Evolutionary conservation across 1,140 invertebrate genomes (phyloP), one percentile per base, ranked within the genome.

Genomic region (Thaumetopoea pityocampa): DNA sequence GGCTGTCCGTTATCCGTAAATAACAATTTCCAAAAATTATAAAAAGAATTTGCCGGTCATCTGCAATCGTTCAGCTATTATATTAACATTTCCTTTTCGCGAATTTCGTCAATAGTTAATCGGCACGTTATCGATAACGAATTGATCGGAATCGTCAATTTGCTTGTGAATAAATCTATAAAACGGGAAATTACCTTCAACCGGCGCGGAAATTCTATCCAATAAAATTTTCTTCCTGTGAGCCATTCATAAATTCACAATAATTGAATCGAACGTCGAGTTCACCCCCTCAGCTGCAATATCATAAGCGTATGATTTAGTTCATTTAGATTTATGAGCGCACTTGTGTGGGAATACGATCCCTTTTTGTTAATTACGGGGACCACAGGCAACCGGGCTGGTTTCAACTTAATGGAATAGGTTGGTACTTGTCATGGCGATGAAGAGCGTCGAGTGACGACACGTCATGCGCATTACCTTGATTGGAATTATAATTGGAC

Each of bases 241-340:
- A 66, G 45, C 60, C 57, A 62, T 73, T 73, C 67, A 71, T 76
- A 73, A 71, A 72, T 79, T 79, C 58, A 64, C 63, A 61, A 69
- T 72, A 74, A 72, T 74, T 70, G 68, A 74, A 67, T 72, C 45
- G 56, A 67, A 67, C 53, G 67, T 67, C 70, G 63, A 53, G 30
- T 43, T 57, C 53, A 60, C 44, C 36, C 50, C 54, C 49, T 44
- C 20, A 22, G 36, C 38, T 62, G 51, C 51, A 50, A 53, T 52
- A 54, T 57, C 46, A 54, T 40, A 51, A 48, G 51, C 49, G 57
- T 63, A 55, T 55, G 56, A 69, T 56, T 64, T 46, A 55, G 40
- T 54, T 60, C 55, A 52, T 62, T 55, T 46, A 34, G 47, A 63
- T 58, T 60, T 58, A 54, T 55, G 22, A 15, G 45, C 17, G 16